Evolutionary conservation across 2,888 invertebrate genomes (phyloP).

Genomic region (Leptinotarsa tumamoca): DNA sequence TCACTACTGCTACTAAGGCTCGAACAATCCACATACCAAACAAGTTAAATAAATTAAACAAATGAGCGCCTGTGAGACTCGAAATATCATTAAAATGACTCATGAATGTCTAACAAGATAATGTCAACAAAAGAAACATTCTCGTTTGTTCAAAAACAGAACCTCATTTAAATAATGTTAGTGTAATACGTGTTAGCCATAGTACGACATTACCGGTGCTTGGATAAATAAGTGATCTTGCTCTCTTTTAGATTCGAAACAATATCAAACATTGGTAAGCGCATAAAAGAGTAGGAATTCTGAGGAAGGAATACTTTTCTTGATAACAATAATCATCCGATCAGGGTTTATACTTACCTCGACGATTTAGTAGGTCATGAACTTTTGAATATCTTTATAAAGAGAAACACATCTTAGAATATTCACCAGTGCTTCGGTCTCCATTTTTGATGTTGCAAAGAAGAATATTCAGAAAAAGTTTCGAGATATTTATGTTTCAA

Average conservation of each 20-base stretch:
- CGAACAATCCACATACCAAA: not conserved
- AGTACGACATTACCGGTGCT: slow-evolving; percentile 40
- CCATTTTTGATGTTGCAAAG: no score
- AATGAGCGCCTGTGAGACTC: slow-evolving; percentile 11
- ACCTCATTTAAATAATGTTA: slow-evolving; percentile 44
- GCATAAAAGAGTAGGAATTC: slow-evolving; percentile 26
- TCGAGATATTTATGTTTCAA: no score
- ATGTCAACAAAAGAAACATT: slow-evolving; percentile 35
- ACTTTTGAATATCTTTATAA: no score
- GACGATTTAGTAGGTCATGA: no score
- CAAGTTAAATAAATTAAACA: not conserved
- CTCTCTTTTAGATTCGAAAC: slow-evolving; percentile 32
- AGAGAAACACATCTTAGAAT: no score
- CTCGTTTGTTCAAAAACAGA: slow-evolving; percentile 41
- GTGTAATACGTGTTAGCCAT: slow-evolving; percentile 39
- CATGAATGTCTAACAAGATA: slow-evolving; percentile 36
- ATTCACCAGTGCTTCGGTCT: no score
- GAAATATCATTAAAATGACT: slow-evolving; percentile 33
- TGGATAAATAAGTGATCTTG: slow-evolving; percentile 36
- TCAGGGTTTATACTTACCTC: no score
- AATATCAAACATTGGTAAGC: slow-evolving; percentile 17
- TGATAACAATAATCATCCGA: no score
- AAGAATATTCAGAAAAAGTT: no score
- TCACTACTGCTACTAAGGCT: no score
- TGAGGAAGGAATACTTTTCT: slow-evolving; percentile 1